Evolutionary conservation across 1,140 invertebrate genomes (phyloP), one percentile per base, ranked within the genome.

Genomic region (Heterodera carotae): DNA sequence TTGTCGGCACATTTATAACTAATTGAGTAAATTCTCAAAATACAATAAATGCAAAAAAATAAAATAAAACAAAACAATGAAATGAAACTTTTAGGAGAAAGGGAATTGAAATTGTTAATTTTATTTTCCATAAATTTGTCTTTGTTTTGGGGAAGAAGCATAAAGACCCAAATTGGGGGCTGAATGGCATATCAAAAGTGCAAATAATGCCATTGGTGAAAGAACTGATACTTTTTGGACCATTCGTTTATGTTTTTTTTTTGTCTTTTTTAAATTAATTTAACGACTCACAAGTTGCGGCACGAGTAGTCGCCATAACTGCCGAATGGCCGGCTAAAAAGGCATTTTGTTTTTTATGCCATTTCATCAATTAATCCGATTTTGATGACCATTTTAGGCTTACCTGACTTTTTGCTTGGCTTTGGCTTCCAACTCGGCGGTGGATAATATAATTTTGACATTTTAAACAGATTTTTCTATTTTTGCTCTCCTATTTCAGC

Each of bases 201-300:
- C n/a, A n/a, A n/a, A n/a, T n/a, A n/a, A n/a, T n/a, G n/a, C n/a
- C n/a, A n/a, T n/a, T n/a, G n/a, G n/a, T n/a, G n/a, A n/a, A 6
- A 43, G 39, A 43, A 43, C 10, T 43, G 39, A 12, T 6, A 8
- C 39, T 6, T 43, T 43, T 43, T 43, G 12, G 10, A 43, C 12
- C 62, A 6, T 27, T 10, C 3, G 0, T 66, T 66, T 27, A 5
- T 12, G 8, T 18, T 29, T 43, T 75, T 29, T 66, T 31, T 29
- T 18, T 48, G 33, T 43, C 33, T 33, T 34, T n/a, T 29, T 31
- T 43, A 10, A 70, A 70, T 29, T 67, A 73, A 59, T 31, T 6
- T 36, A 59, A 29, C 31, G 25, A 68, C 75, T 78, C 69, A 78
- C 77, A 78, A 31, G 77, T 78, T 69, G 76, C 76, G 12, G 77